A percentile compares a stretch with the other conserved stretches of the same genome.
phyloP scores from a whole-genome alignment of 2,797 vertebrate genomes.

The Trematomus bernacchii region DNA sequence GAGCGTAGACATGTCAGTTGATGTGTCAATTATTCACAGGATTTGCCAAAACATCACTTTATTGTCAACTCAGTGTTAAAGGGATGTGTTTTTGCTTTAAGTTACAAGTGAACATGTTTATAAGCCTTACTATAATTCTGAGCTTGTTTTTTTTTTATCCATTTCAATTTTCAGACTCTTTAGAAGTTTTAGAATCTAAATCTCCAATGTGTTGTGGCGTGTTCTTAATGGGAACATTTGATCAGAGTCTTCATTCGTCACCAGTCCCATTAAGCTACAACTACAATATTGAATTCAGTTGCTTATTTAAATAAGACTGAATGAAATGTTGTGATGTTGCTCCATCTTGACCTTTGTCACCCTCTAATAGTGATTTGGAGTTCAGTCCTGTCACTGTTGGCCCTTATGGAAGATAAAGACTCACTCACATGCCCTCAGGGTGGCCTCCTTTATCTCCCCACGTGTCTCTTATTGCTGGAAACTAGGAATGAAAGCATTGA shows the following conservation, averaged over 20 bases:
- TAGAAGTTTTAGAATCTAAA: neutral
- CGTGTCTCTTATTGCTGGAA: conserved; percentile 10
- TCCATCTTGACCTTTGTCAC: conserved; percentile 16
- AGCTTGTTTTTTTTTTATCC: neutral
- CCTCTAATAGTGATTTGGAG: neutral
- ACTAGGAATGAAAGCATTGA: neutral
- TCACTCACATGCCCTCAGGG: conserved; percentile 15
- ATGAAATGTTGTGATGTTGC: neutral
- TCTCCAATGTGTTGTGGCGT: neutral
- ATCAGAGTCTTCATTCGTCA: neutral
- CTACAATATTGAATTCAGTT: neutral
- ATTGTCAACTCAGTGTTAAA: conserved; percentile 13
- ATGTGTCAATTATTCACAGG: conserved; percentile 67
- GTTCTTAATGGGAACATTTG: neutral
- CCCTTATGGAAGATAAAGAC: conserved; percentile 21
- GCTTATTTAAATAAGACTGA: neutral
- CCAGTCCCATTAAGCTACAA: neutral
- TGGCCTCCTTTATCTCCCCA: conserved; percentile 25
- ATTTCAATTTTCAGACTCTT: neutral
- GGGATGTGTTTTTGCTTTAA: conserved; percentile 6
- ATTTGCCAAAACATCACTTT: conserved; percentile 54
- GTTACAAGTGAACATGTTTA: neutral
- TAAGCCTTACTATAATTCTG: neutral
- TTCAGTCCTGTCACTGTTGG: neutral
- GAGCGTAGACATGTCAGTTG: conserved; percentile 60